Evolutionary conservation across 2,113 vertebrate species (phyloP), one percentile per base, ranked within the genome.

Genomic region (human): DNA sequence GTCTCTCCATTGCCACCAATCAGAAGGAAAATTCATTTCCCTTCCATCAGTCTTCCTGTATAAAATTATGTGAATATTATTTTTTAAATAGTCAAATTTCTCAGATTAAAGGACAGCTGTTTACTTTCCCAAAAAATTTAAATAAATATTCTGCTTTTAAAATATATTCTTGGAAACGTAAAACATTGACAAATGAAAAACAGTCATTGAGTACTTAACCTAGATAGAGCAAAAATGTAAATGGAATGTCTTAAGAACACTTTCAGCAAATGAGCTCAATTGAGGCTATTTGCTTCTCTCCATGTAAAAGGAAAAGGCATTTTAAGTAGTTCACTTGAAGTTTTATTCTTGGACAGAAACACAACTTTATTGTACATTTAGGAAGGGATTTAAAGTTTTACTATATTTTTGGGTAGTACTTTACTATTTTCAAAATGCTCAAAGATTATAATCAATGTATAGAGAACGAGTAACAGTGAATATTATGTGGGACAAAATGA

Each of bases 291-390:
- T 81, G 40, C 35, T 72, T 97, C 97, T 32, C 11, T 81, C 7
- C 9, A 25, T 27, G 27, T 35, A 64, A 68, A 92, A n/a, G 20
- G 97, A 97, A 97, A 61, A 83, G 1, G 4, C 59, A 86, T 94
- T 97, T 97, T 94, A 78, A 40, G 5, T 22, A 81, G 12, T 92
- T 92, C 35, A 35, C 89, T 17, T 97, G 35, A 96, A 43, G 48
- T 79, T 83, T 40, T 95, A 55, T n/a, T 96, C n/a, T 97, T 97
- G 27, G 10, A 84, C n/a, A 96, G 68, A 83, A 90, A 82, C 2
- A 50, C 25, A 97, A 61, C 22, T 95, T 30, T 83, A 70, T 76
- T 86, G 66, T 38, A 20, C 75, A 90, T 57, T 72, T 97, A 6
- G 8, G 6, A 5, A 59, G 22, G 18, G 35, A 66, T 57, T 81